phyloP scores from a whole-genome alignment of 2,113 vertebrate genomes.

The Micromys minutus region DNA sequence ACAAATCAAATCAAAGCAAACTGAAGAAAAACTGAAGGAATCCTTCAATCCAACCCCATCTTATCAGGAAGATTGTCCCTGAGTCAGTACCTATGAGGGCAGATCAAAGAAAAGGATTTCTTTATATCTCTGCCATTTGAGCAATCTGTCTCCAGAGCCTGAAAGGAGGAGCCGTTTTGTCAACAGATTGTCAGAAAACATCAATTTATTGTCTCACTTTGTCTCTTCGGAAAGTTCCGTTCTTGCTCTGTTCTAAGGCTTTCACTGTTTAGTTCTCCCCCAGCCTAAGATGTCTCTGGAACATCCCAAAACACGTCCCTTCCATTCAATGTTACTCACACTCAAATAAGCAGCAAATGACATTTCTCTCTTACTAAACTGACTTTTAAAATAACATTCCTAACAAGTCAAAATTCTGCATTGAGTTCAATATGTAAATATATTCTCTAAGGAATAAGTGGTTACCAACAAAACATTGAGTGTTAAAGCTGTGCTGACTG shows the following conservation, averaged over 20 bases:
- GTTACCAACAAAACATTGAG: background rate
- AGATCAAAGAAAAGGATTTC: background rate
- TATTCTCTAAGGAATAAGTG: background rate
- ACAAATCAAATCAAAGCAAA: background rate
- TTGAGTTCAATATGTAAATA: slow-evolving; percentile 5
- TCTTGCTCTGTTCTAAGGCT: background rate
- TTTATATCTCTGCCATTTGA: background rate
- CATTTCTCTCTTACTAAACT: background rate
- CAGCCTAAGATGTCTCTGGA: background rate
- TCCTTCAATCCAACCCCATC: background rate
- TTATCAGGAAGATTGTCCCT: background rate
- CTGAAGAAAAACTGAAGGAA: background rate
- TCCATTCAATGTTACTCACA: background rate
- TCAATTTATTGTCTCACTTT: background rate
- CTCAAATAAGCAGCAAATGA: background rate
- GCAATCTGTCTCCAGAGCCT: background rate
- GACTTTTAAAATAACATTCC: slow-evolving; percentile 37
- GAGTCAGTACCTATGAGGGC: background rate
- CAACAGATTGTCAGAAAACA: background rate
- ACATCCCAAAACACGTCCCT: background rate
- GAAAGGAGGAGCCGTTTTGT: background rate
- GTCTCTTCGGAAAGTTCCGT: background rate
- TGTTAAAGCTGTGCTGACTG: background rate
- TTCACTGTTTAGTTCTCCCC: background rate
- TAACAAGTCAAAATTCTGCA: background rate